phyloP scores from a whole-genome alignment of 2,113 vertebrate species.

The Eupsittula cactorum region DNA sequence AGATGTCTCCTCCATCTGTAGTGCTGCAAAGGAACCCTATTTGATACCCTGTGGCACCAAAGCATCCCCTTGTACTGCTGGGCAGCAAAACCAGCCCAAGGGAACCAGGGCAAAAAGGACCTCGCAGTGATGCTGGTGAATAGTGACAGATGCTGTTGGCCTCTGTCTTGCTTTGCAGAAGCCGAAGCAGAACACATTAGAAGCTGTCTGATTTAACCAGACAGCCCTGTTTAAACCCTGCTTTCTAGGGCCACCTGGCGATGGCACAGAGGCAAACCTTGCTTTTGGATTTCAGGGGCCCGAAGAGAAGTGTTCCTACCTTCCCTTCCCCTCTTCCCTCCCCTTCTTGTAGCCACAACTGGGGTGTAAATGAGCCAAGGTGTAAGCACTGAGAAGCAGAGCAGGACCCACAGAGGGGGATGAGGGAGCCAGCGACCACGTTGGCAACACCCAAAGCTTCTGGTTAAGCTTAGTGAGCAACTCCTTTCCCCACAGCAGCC shows the following conservation, averaged over 20 bases:
- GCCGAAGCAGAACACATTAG: not conserved
- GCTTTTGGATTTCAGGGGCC: accelerated
- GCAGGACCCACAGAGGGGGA: not conserved
- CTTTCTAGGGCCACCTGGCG: constrained; percentile 44
- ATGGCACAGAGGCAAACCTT: not conserved
- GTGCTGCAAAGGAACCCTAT: accelerated
- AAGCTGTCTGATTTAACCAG: accelerated
- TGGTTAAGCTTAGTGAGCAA: not conserved
- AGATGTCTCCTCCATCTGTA: accelerated
- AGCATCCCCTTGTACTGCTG: not conserved
- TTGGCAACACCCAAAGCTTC: not conserved
- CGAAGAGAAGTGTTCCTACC: not conserved
- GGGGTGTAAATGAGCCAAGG: not conserved
- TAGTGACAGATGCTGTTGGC: not conserved
- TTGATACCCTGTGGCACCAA: not conserved
- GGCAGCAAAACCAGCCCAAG: not conserved
- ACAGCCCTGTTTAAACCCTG: not conserved
- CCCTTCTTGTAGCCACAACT: not conserved
- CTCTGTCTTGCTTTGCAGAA: not conserved
- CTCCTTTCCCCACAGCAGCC: not conserved
- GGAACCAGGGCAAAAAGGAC: not conserved
- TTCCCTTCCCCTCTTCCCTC: not conserved
- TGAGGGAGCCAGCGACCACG: not conserved
- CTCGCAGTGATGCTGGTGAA: not conserved
- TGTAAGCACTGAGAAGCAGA: not conserved